Percentiles rank a stretch among this genome's conserved stretches.
These are phyloP conservation scores for Lepidonotus clava DNA, from an alignment of 2,888 invertebrate genomes.

Conservation along the genomic window DNA sequence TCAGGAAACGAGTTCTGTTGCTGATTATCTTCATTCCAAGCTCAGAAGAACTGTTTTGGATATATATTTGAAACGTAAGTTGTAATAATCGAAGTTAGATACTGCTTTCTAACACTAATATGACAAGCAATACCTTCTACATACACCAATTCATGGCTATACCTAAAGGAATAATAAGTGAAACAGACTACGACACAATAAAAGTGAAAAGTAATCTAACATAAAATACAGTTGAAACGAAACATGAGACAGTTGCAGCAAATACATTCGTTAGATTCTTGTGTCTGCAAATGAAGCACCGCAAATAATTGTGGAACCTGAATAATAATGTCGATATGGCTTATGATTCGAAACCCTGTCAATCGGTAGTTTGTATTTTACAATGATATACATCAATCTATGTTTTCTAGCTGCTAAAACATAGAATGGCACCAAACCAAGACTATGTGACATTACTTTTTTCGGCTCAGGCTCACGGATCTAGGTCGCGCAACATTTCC, in stretches of 20 bases:
- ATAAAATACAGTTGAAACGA: not conserved
- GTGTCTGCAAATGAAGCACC: not conserved
- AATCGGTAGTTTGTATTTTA: not conserved
- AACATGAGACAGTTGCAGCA: constrained; percentile 20
- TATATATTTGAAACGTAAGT: constrained; percentile 7
- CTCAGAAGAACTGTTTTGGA: not conserved
- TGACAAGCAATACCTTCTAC: not conserved
- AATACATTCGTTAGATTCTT: not conserved
- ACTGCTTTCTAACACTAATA: not conserved
- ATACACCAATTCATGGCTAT: not conserved
- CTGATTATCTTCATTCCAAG: too few relatives aligned
- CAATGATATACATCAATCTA: not conserved
- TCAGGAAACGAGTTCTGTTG: too few relatives aligned
- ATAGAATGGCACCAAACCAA: too few relatives aligned
- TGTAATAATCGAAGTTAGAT: not conserved
- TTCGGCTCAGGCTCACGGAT: too few relatives aligned
- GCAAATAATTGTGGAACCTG: not conserved
- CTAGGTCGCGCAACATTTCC: too few relatives aligned
- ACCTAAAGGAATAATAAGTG: not conserved
- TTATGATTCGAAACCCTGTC: not conserved
- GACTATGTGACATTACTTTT: too few relatives aligned
- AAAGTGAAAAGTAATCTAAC: not conserved
- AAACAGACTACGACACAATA: not conserved
- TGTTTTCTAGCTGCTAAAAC: too few relatives aligned
- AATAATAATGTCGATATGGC: not conserved